Evolutionary conservation across 2,797 vertebrate species (phyloP).

Genomic region (Octomys mimax): DNA sequence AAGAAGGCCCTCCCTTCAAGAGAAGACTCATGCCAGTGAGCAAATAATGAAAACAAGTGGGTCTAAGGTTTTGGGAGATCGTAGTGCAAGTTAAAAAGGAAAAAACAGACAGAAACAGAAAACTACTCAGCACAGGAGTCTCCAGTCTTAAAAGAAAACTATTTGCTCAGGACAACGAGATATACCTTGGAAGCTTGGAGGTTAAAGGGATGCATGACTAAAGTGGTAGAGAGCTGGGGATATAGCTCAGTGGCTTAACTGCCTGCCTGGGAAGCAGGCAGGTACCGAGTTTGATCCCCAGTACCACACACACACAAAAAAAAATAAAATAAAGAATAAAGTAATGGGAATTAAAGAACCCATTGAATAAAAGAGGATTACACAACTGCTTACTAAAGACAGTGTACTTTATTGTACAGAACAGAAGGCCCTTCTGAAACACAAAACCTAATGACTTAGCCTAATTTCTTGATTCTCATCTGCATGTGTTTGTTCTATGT

Average conservation of each 20-base stretch:
- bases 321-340: not conserved
- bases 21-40: not conserved
- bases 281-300: too few relatives aligned
- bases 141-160: not conserved
- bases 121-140: not conserved
- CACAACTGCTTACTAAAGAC: not conserved
- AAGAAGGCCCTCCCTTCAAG: not conserved
- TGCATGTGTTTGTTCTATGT: not conserved
- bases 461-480: not conserved
- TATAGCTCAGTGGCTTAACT: too few relatives aligned
- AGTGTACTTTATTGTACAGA: not conserved
- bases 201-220: not conserved
- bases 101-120: not conserved
- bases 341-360: not conserved
- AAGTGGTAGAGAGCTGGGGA: not conserved
- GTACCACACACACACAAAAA: too few relatives aligned
- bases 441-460: not conserved
- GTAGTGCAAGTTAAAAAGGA: not conserved
- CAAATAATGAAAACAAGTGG: not conserved
- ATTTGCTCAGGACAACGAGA: not conserved
- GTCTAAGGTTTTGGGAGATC: fast-evolving
- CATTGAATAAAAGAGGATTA: not conserved
- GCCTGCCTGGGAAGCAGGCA: too few relatives aligned
- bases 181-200: not conserved
- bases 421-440: not conserved